Base-by-base conservation (phyloP, 2,113 vertebrate genomes). In the Electrona antarctica region DNA sequence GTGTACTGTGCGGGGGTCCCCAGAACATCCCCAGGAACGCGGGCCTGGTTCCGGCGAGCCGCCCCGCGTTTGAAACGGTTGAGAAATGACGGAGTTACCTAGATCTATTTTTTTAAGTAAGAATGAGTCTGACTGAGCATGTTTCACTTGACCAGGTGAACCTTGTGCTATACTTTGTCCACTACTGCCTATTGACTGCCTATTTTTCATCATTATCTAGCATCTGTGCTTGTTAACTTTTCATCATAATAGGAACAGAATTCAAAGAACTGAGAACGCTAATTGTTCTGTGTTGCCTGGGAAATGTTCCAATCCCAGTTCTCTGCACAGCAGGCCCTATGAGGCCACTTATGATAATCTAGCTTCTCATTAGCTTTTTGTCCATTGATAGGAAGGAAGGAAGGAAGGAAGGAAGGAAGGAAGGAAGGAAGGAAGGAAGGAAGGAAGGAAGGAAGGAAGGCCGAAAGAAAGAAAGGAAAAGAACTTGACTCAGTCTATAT, bases 241-340 rank as follows among this genome's bases (percentile, higher is more conserved):
- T 70, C 68, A 78, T 76, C 71, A 68, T 61, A 67, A 55, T 57
- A 7, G 57, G 67, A 67, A 73, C 81, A 48, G 52, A 33, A 57
- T 75, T 74, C 47, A 46, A 56, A 64, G 41, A 67, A 66, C 80
- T 14, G 8, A 60, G 67, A 79, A 80, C 64, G 57, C 65, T 14
- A 54, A 65, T 54, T 15, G 63, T 14, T 75, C 60, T 60, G 64
- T 67, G 71, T 21, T 76, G 74, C 65, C 85, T n/a, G 81, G 79
- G 86, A 87, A 76, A 7, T 0, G 1, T 12, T 77, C 80, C 78
- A 76, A 63, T 0, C 51, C 33, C 62, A n/a, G 72, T 46, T 60
- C 58, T 77, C 51, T 48, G 61, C 69, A 7, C 78, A 75, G 76
- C 73, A 80, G 78, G 86, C 57, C 66, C 77, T 50, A 77, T 64